Evolutionary conservation across 2,113 vertebrate genomes (phyloP).

Genomic region (Australoheros scitulus): DNA sequence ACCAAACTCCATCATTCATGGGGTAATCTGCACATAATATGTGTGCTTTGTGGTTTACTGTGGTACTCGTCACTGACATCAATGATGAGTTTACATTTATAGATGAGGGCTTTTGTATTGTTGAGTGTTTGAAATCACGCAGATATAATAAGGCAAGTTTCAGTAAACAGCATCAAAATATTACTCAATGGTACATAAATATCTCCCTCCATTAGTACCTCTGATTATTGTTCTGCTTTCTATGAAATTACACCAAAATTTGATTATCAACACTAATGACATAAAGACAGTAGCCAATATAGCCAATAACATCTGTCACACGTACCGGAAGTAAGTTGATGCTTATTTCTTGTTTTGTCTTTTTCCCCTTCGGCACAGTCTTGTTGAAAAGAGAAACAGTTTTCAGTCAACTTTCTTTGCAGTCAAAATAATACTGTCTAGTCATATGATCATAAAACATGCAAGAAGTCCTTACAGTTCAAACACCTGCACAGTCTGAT

Average conservation of each 20-base stretch:
- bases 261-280: background rate
- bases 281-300: background rate
- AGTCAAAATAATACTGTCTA: background rate
- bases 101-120: background rate
- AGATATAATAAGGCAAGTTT: conserved; percentile 30
- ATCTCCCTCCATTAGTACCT: background rate
- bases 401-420: background rate
- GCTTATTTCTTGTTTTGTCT: background rate
- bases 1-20: background rate
- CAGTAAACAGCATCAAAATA: conserved; percentile 21
- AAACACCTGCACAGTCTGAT: background rate
- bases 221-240: background rate
- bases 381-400: background rate
- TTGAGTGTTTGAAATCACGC: conserved; percentile 10
- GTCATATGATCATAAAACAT: background rate
- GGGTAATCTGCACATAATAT: background rate
- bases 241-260: background rate
- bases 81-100: background rate
- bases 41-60: background rate
- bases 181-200: background rate
- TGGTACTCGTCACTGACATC: conserved; percentile 7
- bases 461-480: background rate
- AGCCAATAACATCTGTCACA: background rate
- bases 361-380: background rate
- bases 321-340: background rate